Percentiles rank a stretch among this genome's conserved stretches.
Evolutionary conservation across 2,888 invertebrate genomes (phyloP).

Genomic region (Panzeria rudis): DNA sequence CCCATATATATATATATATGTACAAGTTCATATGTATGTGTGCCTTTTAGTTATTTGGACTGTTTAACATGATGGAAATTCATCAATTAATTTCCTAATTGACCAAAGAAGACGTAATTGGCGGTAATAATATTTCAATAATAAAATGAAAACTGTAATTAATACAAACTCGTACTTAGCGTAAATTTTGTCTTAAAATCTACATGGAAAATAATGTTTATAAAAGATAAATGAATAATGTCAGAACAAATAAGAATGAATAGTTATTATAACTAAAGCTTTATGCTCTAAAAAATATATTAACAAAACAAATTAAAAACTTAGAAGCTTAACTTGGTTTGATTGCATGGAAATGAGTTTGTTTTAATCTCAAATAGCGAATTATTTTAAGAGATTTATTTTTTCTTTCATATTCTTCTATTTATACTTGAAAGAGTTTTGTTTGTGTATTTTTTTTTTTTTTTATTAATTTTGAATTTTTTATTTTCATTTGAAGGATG

Average conservation of each 20-base stretch:
- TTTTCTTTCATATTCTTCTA: conserved; percentile 3
- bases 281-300: not conserved
- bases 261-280: not conserved
- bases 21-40: no score
- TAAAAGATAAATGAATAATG: not conserved
- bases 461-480: not conserved
- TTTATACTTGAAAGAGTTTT: not conserved
- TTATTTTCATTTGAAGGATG: not conserved
- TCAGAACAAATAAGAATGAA: no score
- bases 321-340: not conserved
- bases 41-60: not conserved
- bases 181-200: not conserved
- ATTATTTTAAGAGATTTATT: not conserved
- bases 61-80: not conserved
- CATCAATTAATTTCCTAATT: conserved; percentile 26
- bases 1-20: no score
- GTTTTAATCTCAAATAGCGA: not conserved
- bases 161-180: not conserved
- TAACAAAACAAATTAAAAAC: conserved; percentile 13
- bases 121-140: not conserved
- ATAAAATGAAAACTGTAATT: not conserved
- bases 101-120: not conserved
- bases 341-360: conserved; percentile 6
- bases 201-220: not conserved
- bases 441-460: not conserved